phyloP scores from a whole-genome alignment of 1,140 invertebrate genomes.

The Drosophila willistoni region DNA sequence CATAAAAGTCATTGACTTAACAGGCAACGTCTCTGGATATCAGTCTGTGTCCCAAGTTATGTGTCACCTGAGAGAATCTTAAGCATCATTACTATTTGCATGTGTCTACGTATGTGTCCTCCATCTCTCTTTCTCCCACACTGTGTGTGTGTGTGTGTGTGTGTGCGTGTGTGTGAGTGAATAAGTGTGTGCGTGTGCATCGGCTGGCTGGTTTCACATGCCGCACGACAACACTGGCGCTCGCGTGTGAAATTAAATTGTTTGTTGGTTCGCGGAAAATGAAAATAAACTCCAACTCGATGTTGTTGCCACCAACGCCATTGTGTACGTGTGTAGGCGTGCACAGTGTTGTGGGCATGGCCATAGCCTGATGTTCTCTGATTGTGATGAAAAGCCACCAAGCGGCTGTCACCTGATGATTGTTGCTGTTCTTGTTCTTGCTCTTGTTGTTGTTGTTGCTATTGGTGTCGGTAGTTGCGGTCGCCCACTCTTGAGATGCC shows the following conservation, averaged over 20 bases:
- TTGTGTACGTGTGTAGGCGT: conserved; percentile 15
- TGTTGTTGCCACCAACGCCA: neutral
- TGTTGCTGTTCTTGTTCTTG: conserved; percentile 5
- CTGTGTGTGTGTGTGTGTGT: conserved; percentile 12
- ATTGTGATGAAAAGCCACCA: conserved; percentile 53
- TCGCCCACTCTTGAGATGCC: conserved; percentile 14
- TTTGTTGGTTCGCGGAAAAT: conserved; percentile 78
- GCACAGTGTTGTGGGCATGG: conserved; percentile 9
- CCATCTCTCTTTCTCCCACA: neutral
- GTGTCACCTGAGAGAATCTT: conserved; percentile 63
- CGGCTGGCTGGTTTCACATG: conserved; percentile 71
- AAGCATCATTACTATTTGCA: conserved; percentile 63
- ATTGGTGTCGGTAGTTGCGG: conserved; percentile 26
- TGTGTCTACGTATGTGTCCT: conserved; percentile 19
- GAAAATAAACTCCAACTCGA: conserved; percentile 68
- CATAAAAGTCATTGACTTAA: conserved; percentile 82
- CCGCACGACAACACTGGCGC: conserved; percentile 77
- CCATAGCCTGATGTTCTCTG: neutral
- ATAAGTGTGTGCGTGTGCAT: conserved; percentile 23
- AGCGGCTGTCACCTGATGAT: conserved; percentile 43
- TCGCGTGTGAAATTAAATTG: conserved; percentile 81
- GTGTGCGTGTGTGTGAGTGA: neutral
- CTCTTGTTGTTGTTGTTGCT: conserved; percentile 10
- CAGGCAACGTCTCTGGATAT: conserved; percentile 34
- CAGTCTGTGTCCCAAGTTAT: conserved; percentile 37